Base-by-base conservation (phyloP, 2,113 vertebrate genomes). In the Verasper variegatus region DNA sequence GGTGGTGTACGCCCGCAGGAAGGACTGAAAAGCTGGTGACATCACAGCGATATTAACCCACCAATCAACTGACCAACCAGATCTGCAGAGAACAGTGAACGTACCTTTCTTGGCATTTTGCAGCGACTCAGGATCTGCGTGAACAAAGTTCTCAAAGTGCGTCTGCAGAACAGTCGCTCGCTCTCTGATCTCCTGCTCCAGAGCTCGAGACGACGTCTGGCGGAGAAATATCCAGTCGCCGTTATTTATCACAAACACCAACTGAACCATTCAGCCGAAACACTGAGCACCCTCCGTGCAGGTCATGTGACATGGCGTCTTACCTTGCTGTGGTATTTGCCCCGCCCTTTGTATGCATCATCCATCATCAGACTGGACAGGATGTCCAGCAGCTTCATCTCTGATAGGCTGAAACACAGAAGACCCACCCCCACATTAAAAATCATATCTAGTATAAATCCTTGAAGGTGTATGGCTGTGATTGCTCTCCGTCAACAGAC, bases 91-190 rank as follows among this genome's bases (percentile, higher is more conserved):
- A 26, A 13, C 26, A 63, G 11, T 42, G 14, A 4, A 26, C 17
- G 23, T 27, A 99, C 98, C 98, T 96, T 92, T 96, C 89, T 98
- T 99, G 11, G 98, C 98, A 45, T 85, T 84, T 69, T 80, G 92
- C 70, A 96, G 66, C 0, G 61, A 94, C 63, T 54, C 81, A 37
- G 91, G 51, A 0, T 89, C 92, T 35, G 94, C 87, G 84, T 98
- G 97, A 49, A 98, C 94, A 0, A 93, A 93, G 74, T 96, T 95
- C 83, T 99, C 98, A 78, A 98, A 98, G 26, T 95, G 90, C 0
- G 96, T 97, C 95, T 99, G 98, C 68, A 99, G 87, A 51, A 96
- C 94, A 0, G 98, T 99, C 57, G 98, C 97, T 64, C 96, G 90
- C 52, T 95, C 96, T 9, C 88, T 93, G 63, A 95, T 88, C 68